Base-by-base conservation (phyloP, 2,888 invertebrate species). In the Eudasyphora cyanicolor region DNA sequence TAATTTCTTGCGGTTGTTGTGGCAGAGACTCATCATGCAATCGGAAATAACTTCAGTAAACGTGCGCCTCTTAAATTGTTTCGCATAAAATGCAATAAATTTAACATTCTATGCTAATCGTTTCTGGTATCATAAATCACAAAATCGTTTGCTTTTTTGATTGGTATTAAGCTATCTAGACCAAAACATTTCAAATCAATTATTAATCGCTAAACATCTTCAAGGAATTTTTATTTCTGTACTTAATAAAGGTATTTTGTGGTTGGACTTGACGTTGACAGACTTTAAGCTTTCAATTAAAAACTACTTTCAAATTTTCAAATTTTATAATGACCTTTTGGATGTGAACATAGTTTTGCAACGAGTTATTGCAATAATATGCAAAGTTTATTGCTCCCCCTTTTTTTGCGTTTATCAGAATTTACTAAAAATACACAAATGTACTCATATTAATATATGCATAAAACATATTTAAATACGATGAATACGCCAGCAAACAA, bases 381-480 rank as follows among this genome's bases (percentile, higher is more conserved):
- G 64, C 60, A 83, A 83, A 85, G 81, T 83, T 83, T 85, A 70
- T 81, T 85, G 82, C 78, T 57, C 74, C 74, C 42, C 29, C 77
- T 82, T 77, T 73, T 62, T 4, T 76, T 17, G 27, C 73, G 12
- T 21, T 32, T 8, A 71, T 27, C 57, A 76, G 6, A 49, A 70
- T 24, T 70, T 24, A 64, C 14, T 45, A 21, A 12, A 64, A 19
- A 75, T 14, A 19, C 60, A 1, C 49, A 35, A 29, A 51, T 8
- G 17, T 7, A 14, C 38, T n/a, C n/a, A n/a, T n/a, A 45, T 17
- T 54, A 14, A 12, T 17, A 64, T 19, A 51, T 49, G 51, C n/a
- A 38, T 7, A 17, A 49, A 3, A 21, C 21, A 21, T 51, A 71
- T 19, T 75, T 12, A 62, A 32, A 14, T 10, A 27, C 6, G n/a